Conservation (phyloP, 2,888 invertebrate species). For the Lasioglossum leucozonium region DNA sequence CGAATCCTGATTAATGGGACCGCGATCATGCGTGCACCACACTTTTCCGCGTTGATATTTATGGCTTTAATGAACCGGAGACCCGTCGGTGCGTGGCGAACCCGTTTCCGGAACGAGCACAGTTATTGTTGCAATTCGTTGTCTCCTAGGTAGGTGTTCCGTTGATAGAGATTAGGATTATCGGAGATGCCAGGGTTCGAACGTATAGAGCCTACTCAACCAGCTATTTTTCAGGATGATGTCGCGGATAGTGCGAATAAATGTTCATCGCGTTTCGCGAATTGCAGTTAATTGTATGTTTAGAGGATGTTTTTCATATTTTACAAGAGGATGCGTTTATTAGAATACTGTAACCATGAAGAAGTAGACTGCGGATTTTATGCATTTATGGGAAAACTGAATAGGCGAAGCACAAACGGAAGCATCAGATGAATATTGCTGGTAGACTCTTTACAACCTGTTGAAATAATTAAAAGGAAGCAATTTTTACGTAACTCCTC, state of each 20-base stretch:
- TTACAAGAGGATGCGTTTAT: neutral
- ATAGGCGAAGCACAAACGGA: too few species aligned
- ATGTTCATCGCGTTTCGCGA: neutral
- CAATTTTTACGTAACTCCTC: neutral
- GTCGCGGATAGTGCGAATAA: neutral
- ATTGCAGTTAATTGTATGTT: neutral
- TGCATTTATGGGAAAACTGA: too few species aligned
- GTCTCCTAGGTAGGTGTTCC: neutral
- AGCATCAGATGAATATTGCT: too few species aligned
- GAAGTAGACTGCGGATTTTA: neutral
- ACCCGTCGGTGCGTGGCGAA: neutral
- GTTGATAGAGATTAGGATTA: neutral
- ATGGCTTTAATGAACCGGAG: constrained; percentile 27
- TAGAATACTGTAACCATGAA: too few species aligned
- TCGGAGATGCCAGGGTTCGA: neutral
- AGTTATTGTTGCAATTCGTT: neutral
- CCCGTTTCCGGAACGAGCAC: neutral
- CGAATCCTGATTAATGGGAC: constrained; percentile 48
- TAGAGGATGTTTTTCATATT: neutral
- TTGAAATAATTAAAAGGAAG: neutral
- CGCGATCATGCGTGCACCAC: neutral
- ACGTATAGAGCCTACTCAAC: neutral
- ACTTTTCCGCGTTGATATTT: constrained; percentile 46
- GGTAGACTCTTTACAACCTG: too few species aligned
- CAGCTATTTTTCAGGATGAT: neutral